Conservation (phyloP, 2,888 invertebrate species). For the Hecatera dysodea region DNA sequence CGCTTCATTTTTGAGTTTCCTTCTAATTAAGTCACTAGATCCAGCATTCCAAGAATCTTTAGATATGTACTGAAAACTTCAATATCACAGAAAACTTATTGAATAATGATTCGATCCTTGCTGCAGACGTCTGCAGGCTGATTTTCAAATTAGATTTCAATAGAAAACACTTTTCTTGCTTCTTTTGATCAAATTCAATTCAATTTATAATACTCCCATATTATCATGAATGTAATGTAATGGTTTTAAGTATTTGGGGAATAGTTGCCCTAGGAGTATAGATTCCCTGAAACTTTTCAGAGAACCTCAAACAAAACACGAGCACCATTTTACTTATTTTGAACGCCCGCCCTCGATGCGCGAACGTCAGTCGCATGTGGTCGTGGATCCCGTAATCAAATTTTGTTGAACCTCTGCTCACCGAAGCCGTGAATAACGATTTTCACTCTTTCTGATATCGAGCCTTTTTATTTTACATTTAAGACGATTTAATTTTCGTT, state of each 20-base stretch:
- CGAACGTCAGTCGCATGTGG: too few species aligned
- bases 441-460: too few species aligned
- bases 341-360: too few species aligned
- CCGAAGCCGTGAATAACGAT: too few species aligned
- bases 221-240: not conserved
- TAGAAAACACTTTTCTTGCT: not conserved
- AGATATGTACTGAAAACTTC: not conserved
- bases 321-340: too few species aligned
- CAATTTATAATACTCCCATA: not conserved
- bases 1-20: slow-evolving; percentile 8
- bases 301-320: too few species aligned
- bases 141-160: not conserved
- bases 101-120: not conserved
- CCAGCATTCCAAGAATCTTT: slow-evolving; percentile 4
- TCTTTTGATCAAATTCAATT: slow-evolving; percentile 2
- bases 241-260: not conserved
- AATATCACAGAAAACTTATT: not conserved
- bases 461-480: too few species aligned
- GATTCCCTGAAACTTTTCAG: too few species aligned
- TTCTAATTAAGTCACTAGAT: not conserved
- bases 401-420: too few species aligned
- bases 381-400: too few species aligned
- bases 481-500: too few species aligned
- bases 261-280: too few species aligned
- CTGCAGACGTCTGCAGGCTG: not conserved